Conservation (phyloP, 1,140 invertebrate genomes). For the Plectrocnemia conspersa region DNA sequence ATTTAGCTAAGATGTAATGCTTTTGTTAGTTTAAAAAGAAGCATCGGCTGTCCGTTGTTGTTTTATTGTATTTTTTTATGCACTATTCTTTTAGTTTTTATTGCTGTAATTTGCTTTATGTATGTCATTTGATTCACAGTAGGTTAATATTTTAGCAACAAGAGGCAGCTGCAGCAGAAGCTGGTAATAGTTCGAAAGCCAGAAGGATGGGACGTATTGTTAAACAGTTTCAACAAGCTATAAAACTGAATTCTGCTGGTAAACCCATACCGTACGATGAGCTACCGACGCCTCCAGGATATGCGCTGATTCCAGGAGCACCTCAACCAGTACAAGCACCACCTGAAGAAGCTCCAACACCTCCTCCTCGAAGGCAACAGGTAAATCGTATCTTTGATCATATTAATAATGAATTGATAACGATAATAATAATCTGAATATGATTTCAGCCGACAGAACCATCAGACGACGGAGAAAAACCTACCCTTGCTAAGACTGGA, state of each 20-base stretch:
- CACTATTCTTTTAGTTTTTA: no score
- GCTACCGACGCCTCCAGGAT: slow-evolving; percentile 82
- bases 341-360: slow-evolving; percentile 26
- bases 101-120: no score
- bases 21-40: no score
- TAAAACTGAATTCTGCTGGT: slow-evolving; percentile 72
- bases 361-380: slow-evolving; percentile 25
- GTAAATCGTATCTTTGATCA: not conserved
- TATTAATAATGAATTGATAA: not conserved
- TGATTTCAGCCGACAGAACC: not conserved
- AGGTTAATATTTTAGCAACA: slow-evolving; percentile 49
- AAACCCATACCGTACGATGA: slow-evolving; percentile 75
- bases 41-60: no score
- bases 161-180: slow-evolving; percentile 68
- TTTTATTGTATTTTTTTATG: no score
- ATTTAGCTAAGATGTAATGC: no score
- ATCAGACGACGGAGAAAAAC: slow-evolving; percentile 1
- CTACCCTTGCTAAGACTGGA: slow-evolving; percentile 12
- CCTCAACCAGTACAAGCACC: slow-evolving; percentile 24
- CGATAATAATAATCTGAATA: not conserved
- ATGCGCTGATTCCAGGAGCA: slow-evolving; percentile 50
- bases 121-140: no score
- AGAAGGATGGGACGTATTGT: slow-evolving; percentile 85
- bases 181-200: slow-evolving; percentile 79
- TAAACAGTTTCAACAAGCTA: slow-evolving; percentile 91